Percentiles rank a stretch among this genome's conserved stretches.
These are phyloP conservation scores for Merops nubicus DNA, from an alignment of 2,113 vertebrate genomes.

Conservation along the genomic window DNA sequence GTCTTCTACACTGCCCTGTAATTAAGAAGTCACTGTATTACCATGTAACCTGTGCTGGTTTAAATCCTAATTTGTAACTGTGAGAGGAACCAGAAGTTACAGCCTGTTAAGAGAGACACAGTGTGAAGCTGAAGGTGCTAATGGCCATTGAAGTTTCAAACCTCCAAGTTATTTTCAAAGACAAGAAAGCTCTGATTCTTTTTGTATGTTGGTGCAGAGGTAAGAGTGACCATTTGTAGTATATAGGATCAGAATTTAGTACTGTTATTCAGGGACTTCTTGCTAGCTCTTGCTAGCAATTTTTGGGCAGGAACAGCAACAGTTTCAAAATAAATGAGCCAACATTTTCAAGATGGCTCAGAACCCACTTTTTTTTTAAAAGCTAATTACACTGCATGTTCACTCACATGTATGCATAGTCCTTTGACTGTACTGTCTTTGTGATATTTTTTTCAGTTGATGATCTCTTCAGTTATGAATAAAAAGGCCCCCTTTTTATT, in stretches of 20 bases:
- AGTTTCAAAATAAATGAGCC: neutral
- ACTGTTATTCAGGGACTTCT: neutral
- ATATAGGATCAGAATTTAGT: neutral
- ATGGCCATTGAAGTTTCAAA: neutral
- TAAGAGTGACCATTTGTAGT: neutral
- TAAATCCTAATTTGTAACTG: neutral
- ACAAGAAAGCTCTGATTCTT: neutral
- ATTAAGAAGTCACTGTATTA: slow-evolving; percentile 4
- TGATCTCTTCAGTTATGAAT: neutral
- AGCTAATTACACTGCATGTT: neutral
- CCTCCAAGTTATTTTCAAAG: neutral
- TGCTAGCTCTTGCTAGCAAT: neutral
- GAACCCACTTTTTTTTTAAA: neutral
- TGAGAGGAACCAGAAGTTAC: neutral
- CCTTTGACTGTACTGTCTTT: neutral
- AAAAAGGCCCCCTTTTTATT: neutral
- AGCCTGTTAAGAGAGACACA: neutral
- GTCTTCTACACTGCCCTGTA: neutral
- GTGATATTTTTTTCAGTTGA: neutral
- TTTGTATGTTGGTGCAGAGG: neutral
- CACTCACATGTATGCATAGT: neutral
- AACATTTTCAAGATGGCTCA: neutral
- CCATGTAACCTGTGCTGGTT: neutral
- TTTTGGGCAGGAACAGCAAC: neutral
- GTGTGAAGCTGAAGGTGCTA: neutral